Evolutionary conservation across 2,888 invertebrate genomes (phyloP).

Genomic region (Dysmachus trigonus): DNA sequence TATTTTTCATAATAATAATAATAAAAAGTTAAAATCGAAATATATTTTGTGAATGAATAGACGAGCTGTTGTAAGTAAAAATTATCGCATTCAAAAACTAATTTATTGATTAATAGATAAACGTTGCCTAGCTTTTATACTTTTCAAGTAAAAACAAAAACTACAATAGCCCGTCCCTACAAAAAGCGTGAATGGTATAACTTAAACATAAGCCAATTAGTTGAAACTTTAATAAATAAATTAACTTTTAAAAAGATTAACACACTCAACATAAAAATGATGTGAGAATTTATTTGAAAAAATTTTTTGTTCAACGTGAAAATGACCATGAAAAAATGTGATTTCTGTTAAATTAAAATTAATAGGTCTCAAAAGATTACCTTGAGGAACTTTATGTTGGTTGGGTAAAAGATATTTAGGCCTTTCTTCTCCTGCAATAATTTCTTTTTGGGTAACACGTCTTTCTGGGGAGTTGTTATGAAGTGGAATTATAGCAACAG

Average conservation of each 20-base stretch:
- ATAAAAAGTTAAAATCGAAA: background rate
- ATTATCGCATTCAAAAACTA: background rate
- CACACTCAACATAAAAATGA: background rate
- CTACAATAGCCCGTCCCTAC: background rate
- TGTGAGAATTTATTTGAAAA: background rate
- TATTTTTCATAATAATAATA: no score
- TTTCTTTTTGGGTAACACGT: slow-evolving; percentile 69
- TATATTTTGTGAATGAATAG: background rate
- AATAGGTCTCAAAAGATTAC: slow-evolving; percentile 27
- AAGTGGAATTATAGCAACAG: slow-evolving; percentile 63
- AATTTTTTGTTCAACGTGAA: background rate
- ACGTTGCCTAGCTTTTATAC: background rate
- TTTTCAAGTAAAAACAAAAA: background rate
- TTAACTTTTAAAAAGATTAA: background rate
- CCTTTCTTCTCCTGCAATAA: slow-evolving; percentile 72
- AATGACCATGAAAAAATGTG: background rate
- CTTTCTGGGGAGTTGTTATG: slow-evolving; percentile 65
- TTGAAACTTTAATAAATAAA: background rate
- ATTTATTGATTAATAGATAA: background rate
- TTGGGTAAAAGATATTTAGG: slow-evolving; percentile 65
- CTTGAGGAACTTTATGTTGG: slow-evolving; percentile 50
- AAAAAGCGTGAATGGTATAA: background rate
- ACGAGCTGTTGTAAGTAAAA: background rate
- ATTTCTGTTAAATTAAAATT: background rate
- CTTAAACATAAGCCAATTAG: background rate